Evolutionary conservation across 2,113 vertebrate species (phyloP).

Genomic region (Rallus limicola): DNA sequence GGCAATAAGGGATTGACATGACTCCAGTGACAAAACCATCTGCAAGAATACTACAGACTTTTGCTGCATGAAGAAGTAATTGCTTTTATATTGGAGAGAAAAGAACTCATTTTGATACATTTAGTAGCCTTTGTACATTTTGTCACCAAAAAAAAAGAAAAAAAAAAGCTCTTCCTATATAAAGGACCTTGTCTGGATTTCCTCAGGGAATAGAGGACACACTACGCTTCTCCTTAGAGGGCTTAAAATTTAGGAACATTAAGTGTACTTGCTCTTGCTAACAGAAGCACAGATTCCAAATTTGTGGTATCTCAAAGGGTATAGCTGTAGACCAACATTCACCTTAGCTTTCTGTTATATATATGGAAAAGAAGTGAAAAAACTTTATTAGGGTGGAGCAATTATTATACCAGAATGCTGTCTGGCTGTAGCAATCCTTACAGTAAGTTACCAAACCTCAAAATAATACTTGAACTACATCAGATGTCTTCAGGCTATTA

Average conservation of each 20-base stretch:
- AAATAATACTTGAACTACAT: not conserved
- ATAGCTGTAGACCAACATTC: not conserved
- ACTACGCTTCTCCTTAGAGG: not conserved
- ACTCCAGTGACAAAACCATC: constrained; percentile 59
- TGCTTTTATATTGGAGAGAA: constrained; percentile 50
- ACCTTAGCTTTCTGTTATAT: not conserved
- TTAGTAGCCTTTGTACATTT: constrained; percentile 34
- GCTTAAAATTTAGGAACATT: not conserved
- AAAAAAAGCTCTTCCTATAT: not conserved
- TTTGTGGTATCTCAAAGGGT: not conserved
- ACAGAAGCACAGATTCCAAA: not conserved
- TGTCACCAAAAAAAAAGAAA: not conserved
- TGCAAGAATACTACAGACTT: constrained; percentile 41
- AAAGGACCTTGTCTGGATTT: not conserved
- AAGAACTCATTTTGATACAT: constrained; percentile 42
- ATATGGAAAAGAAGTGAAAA: not conserved
- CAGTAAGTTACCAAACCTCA: not conserved
- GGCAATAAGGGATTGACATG: constrained; percentile 41
- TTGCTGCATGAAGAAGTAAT: constrained; percentile 31
- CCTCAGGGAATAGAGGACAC: not conserved
- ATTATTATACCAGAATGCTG: not conserved
- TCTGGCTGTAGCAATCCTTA: not conserved
- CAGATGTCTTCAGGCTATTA: not conserved
- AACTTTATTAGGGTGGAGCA: not conserved
- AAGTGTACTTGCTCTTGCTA: not conserved